These are phyloP conservation scores for Dinoponera quadriceps DNA, from an alignment of 1,140 invertebrate species.

Conservation along the genomic window DNA sequence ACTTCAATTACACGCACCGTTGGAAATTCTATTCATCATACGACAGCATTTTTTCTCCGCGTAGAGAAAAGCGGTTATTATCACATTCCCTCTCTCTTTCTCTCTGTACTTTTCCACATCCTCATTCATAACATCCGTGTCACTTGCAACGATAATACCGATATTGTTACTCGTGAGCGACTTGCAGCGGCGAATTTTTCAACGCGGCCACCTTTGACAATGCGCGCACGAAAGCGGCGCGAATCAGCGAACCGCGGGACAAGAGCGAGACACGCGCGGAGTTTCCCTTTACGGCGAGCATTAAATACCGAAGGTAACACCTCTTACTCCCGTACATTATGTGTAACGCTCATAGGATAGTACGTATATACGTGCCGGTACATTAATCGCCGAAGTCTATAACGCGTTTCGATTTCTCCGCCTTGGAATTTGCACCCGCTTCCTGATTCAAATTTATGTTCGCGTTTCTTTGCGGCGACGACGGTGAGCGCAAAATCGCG, in stretches of 20 bases:
- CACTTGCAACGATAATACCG: no score
- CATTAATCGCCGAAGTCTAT: slow-evolving; percentile 61
- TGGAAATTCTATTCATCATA: no score
- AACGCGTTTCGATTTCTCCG: slow-evolving; percentile 68
- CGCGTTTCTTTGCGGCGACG: slow-evolving; percentile 41
- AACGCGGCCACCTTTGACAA: slow-evolving; percentile 5
- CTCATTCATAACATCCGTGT: no score
- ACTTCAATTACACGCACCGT: no score
- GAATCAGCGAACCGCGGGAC: slow-evolving; percentile 36
- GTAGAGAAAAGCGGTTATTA: no score
- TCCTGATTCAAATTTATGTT: slow-evolving; percentile 49
- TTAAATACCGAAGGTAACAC: slow-evolving; percentile 73
- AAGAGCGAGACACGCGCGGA: slow-evolving; percentile 47
- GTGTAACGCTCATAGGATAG: slow-evolving; percentile 23
- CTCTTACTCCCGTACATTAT: slow-evolving; percentile 64
- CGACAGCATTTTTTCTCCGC: no score
- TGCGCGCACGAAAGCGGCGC: slow-evolving; percentile 1
- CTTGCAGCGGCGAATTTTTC: not conserved
- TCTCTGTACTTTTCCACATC: no score
- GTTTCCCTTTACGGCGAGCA: slow-evolving; percentile 47
- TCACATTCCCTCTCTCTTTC: no score
- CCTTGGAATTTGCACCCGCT: slow-evolving; percentile 52
- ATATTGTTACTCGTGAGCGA: no score
- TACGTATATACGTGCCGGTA: slow-evolving; percentile 37
- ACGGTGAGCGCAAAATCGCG: not conserved